Conservation (phyloP, 30 jellyfish, hydroid and myxozoan genomes). For the Aurelia sp. region DNA sequence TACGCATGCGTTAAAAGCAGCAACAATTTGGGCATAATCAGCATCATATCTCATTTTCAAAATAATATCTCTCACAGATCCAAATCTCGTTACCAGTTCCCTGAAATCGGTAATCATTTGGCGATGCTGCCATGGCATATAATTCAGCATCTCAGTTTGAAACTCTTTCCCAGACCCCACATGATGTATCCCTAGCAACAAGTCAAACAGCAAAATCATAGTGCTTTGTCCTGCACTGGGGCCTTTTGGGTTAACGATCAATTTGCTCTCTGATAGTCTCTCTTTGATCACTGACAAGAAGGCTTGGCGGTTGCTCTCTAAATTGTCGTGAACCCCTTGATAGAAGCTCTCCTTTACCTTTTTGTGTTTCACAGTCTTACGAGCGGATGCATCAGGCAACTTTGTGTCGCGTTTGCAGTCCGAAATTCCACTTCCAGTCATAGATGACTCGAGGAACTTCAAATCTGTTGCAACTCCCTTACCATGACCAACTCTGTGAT, state of each 20-base stretch:
- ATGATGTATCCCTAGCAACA: conserved; percentile 63
- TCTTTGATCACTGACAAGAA: conserved; percentile 1
- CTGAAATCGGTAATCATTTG: conserved; percentile 16
- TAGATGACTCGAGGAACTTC: neutral
- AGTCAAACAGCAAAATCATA: conserved; percentile 50
- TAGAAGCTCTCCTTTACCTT: neutral
- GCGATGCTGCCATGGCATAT: conserved; percentile 47
- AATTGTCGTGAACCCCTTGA: neutral
- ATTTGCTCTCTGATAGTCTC: neutral
- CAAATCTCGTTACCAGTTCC: conserved; percentile 9
- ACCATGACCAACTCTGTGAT: no score
- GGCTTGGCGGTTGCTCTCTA: conserved; percentile 5
- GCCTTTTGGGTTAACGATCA: conserved; percentile 49
- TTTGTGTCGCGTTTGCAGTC: neutral
- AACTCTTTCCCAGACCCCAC: conserved; percentile 64
- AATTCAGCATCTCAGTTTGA: conserved; percentile 47
- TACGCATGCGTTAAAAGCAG: conserved; percentile 41
- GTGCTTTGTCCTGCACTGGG: conserved; percentile 74
- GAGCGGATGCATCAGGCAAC: neutral
- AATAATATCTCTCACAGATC: conserved; percentile 42
- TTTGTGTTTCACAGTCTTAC: no score
- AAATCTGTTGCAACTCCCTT: no score
- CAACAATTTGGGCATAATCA: neutral
- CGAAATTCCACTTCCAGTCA: neutral
- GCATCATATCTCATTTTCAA: neutral